Conservation (phyloP, 2,888 invertebrate species). For the Tenthredo livida region DNA sequence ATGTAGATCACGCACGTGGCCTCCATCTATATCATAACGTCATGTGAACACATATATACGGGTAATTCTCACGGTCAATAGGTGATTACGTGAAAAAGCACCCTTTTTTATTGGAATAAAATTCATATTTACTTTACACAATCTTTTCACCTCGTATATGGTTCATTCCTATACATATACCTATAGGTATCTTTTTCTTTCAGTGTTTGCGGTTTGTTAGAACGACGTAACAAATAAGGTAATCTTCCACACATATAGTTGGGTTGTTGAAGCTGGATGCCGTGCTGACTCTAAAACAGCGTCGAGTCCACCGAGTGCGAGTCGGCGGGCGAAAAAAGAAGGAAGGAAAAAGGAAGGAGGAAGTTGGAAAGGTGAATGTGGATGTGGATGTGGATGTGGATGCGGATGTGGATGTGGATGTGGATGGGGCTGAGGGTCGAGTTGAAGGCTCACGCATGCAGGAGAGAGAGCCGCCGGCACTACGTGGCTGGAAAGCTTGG, state of each 20-base stretch:
- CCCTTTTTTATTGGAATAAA: constrained; percentile 9
- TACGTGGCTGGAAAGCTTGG: constrained; percentile 71
- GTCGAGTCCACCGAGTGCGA: constrained; percentile 45
- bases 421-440: constrained; percentile 56
- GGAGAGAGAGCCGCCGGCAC: constrained; percentile 62
- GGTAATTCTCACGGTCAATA: constrained; percentile 26
- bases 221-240: constrained; percentile 76
- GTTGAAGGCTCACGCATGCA: constrained; percentile 68
- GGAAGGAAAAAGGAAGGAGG: constrained; percentile 42
- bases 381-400: constrained; percentile 53
- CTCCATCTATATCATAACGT: neutral
- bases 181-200: constrained; percentile 57
- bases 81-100: constrained; percentile 30
- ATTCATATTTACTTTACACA: constrained; percentile 36
- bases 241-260: constrained; percentile 75
- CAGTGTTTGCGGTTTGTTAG: constrained; percentile 74
- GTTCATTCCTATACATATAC: constrained; percentile 35
- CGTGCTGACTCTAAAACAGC: constrained; percentile 72
- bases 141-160: constrained; percentile 7
- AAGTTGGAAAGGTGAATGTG: constrained; percentile 40
- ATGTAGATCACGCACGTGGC: neutral
- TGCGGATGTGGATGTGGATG: constrained; percentile 55
- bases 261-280: constrained; percentile 70
- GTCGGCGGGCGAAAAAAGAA: constrained; percentile 41
- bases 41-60: neutral